A percentile compares a stretch with the other conserved stretches of the same genome.
Evolutionary conservation across 2,888 invertebrate species (phyloP).

Genomic region (Sialis lutaria): DNA sequence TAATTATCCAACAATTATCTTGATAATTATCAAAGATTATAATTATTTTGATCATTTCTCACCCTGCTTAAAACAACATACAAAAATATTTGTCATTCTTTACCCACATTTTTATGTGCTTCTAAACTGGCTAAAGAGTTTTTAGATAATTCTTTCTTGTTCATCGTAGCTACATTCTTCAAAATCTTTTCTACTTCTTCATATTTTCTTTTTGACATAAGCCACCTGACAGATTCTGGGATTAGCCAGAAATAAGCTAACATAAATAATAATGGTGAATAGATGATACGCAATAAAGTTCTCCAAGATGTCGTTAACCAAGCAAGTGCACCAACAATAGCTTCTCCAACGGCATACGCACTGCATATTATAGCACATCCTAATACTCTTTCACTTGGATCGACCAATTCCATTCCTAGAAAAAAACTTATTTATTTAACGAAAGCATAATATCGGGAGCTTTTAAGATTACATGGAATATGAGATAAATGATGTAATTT

Average conservation of each 20-base stretch:
- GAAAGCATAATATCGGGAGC: too few relatives aligned
- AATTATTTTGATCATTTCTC: too few relatives aligned
- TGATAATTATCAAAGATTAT: too few relatives aligned
- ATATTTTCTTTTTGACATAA: slow-evolving; percentile 41
- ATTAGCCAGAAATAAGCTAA: slow-evolving; percentile 47
- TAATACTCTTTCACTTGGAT: slow-evolving; percentile 51
- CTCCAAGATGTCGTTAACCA: slow-evolving; percentile 53
- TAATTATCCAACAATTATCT: too few relatives aligned
- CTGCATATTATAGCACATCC: slow-evolving; percentile 53
- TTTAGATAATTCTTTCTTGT: slow-evolving; percentile 37
- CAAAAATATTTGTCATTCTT: too few relatives aligned
- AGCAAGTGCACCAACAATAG: slow-evolving; percentile 45
- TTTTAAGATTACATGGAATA: too few relatives aligned
- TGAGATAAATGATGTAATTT: too few relatives aligned
- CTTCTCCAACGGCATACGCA: slow-evolving; percentile 53
- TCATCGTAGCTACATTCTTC: slow-evolving; percentile 41
- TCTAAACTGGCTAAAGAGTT: slow-evolving; percentile 28
- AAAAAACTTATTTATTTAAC: slow-evolving; percentile 10
- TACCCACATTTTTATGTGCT: neutral
- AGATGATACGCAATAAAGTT: slow-evolving; percentile 39
- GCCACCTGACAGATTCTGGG: slow-evolving; percentile 63
- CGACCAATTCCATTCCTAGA: slow-evolving; percentile 58
- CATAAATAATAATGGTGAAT: slow-evolving; percentile 49
- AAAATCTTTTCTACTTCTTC: slow-evolving; percentile 38
- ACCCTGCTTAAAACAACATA: too few relatives aligned